phyloP scores from a whole-genome alignment of 2,113 vertebrate species.

The Tyrannus savana region DNA sequence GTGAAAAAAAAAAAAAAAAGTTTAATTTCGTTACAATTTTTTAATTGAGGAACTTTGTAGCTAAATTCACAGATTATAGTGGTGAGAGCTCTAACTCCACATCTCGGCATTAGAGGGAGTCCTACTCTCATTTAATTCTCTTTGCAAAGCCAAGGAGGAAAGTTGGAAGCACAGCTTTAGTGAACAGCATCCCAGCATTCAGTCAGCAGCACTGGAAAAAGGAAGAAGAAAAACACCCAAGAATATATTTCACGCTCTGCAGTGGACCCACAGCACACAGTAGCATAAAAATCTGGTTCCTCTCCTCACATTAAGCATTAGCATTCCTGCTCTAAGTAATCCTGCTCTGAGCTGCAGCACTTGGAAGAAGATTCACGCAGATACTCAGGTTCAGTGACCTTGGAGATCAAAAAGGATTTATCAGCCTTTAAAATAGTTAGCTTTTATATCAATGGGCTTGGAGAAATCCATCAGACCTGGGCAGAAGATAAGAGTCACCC shows the following conservation, averaged over 20 bases:
- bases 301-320: background rate
- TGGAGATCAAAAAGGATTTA: background rate
- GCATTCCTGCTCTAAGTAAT: background rate
- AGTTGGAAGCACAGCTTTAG: background rate
- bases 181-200: background rate
- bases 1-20: background rate
- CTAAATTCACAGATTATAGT: background rate
- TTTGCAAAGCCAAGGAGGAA: background rate
- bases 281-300: background rate
- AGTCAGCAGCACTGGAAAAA: background rate
- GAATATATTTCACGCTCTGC: background rate
- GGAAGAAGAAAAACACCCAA: background rate
- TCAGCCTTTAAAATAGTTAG: background rate
- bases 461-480: background rate
- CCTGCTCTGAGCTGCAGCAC: background rate
- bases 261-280: background rate
- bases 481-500: background rate
- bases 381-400: background rate
- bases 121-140: background rate
- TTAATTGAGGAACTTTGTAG: background rate
- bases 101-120: slow-evolving; percentile 8
- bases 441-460: background rate
- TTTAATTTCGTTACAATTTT: background rate
- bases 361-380: background rate
- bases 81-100: background rate